Conservation (phyloP, 2,113 vertebrate genomes). For the Urocitellus parryii region DNA sequence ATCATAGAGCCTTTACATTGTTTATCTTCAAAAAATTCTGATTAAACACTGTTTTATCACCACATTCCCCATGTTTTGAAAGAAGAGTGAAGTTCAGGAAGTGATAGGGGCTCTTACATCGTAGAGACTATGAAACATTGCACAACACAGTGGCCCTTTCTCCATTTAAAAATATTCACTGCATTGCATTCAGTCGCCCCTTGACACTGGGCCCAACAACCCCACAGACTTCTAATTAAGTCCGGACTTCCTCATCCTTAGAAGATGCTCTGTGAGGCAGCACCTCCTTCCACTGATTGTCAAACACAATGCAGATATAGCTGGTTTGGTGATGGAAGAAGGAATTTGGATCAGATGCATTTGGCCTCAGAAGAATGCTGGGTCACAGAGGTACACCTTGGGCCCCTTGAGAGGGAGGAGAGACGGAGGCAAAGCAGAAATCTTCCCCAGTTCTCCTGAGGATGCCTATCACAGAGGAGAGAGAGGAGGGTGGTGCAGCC, state of each 20-base stretch:
- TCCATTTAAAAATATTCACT: not conserved
- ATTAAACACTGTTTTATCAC: not conserved
- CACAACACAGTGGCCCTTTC: rapidly evolving
- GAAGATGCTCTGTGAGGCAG: not conserved
- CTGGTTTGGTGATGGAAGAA: not conserved
- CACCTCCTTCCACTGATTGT: not conserved
- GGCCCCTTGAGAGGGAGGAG: not conserved
- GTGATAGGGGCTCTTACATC: not conserved
- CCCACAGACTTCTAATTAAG: not conserved
- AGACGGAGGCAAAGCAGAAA: not conserved
- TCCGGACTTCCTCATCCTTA: not conserved
- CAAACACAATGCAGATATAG: rapidly evolving
- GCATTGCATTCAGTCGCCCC: rapidly evolving
- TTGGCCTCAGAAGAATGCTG: not conserved
- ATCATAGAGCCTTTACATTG: not conserved
- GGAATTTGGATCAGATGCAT: no score
- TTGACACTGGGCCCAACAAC: not conserved
- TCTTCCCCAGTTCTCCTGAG: not conserved
- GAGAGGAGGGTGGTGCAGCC: not conserved
- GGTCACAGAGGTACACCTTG: no score
- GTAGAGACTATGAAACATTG: not conserved
- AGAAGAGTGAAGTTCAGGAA: not conserved
- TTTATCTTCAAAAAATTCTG: not conserved
- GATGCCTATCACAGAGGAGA: not conserved
- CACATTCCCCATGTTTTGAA: not conserved